phyloP scores from a whole-genome alignment of 2,113 vertebrate genomes.

The Otocyon megalotis region DNA sequence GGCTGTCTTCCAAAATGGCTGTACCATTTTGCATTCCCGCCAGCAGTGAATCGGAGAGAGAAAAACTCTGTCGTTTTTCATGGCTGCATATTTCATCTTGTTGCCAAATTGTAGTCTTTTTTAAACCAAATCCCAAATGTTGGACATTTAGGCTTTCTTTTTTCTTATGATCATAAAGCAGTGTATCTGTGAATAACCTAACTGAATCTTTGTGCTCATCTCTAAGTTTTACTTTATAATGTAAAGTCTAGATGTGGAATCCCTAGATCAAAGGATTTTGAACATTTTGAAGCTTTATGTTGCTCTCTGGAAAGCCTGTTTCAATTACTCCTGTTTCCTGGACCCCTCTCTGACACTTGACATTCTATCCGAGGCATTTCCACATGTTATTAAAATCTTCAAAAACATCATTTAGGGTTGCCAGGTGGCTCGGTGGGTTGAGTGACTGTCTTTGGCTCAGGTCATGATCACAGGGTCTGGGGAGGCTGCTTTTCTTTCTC shows the following conservation, averaged over 20 bases:
- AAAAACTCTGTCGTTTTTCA: no score
- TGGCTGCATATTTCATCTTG: accelerated
- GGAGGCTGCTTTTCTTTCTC: no score
- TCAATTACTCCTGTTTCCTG: accelerated
- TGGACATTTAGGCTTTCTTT: background rate
- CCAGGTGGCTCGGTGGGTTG: no score
- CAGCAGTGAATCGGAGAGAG: background rate
- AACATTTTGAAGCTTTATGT: background rate
- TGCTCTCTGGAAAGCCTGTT: background rate
- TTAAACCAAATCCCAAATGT: background rate
- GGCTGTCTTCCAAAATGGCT: background rate
- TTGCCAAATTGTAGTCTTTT: accelerated
- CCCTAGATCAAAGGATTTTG: background rate
- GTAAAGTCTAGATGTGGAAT: background rate
- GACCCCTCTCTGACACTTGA: background rate
- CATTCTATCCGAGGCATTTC: background rate
- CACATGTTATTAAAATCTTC: background rate
- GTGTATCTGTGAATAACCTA: background rate
- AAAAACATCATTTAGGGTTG: background rate
- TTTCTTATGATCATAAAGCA: background rate
- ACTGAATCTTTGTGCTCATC: background rate
- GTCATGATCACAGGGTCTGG: no score
- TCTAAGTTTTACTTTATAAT: background rate
- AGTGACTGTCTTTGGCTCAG: no score
- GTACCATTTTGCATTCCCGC: accelerated